Evolutionary conservation across 2,797 vertebrate genomes (phyloP), one percentile per base, ranked within the genome.

Genomic region (Oreochromis mossambicus): DNA sequence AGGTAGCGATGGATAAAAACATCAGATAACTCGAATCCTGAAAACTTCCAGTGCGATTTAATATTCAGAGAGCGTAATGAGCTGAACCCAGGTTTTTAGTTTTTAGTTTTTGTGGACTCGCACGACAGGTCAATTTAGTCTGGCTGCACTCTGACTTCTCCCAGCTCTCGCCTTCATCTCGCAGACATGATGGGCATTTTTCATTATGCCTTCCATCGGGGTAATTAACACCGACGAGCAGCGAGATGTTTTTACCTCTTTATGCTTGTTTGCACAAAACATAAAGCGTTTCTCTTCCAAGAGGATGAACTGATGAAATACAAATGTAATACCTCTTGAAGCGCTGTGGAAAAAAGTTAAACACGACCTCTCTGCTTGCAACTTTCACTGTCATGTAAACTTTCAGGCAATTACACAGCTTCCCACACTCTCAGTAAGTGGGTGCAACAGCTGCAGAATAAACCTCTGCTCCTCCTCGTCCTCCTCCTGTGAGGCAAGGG

Each of bases 281-380:
- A 66, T 43, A 80, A 83, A 83, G 80, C 58, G 81, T 77, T 73
- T 68, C 79, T 70, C 80, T 82, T 88, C 77, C 43, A 58, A 36
- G 52, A 84, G 56, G 79, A 13, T 66, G 73, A 56, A 83, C 83
- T 90, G 90, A 93, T 89, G 87, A 86, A 92, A 92, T 38, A 85
- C 77, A 77, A 83, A 90, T 38, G 85, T 73, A 88, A 88, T 24
- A 58, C 78, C 32, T 21, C 86, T 85, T 29, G 11, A 88, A 90
- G 83, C 2, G 1, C 24, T 5, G 29, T 5, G 17, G n/a, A n/a
- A 68, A 77, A 80, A 76, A 75, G 9, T 70, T 68, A 77, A 87
- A 85, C 77, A 73, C 41, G 56, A 81, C 83, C 82, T 58, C 51
- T 2, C 70, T 0, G 17, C 80, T 82, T 79, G 85, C 77, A 76